Base-by-base conservation (phyloP, 2,797 vertebrate species). In the Darevskia mixta region DNA sequence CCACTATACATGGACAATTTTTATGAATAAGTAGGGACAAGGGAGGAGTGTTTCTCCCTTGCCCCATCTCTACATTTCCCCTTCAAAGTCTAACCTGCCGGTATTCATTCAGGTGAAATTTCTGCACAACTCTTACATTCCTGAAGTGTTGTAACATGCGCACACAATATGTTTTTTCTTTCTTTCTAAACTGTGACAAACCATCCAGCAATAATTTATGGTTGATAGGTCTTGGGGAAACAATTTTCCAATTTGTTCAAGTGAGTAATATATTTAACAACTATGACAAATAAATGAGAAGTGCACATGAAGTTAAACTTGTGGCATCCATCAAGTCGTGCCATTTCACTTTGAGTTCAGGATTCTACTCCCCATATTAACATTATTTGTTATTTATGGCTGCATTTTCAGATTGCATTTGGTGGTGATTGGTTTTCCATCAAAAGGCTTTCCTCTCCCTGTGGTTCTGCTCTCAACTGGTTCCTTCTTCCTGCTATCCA, bases 341-440 rank as follows among this genome's bases (percentile, higher is more conserved):
- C 25, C 45, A 69, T 82, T 90, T 76, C 76, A 64, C 58, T 87
- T 49, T 85, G 29, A 23, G 13, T 82, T 71, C 83, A 78, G 23
- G 5, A 73, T 90, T 86, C 88, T 49, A 83, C 76, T 66, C 35
- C 15, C 55, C 77, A 49, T 3, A 23, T 76, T 35, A 67, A 43
- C 23, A 32, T 90, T 87, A 83, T 88, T 91, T 91, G 73, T 90
- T 87, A 83, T 88, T 91, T 91, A 71, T 15, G 83, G 35, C 18
- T 27, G 0, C 73, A 15, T 85, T 90, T 83, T 75, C 61, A 85
- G 77, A 81, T 2, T 90, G 32, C 9, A 29, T 32, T 86, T 89
- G 11, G 71, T 3, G 29, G 76, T 15, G 66, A 49, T 13, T 90
- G 1, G 6, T 87, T 79, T 82, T 85, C 72, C 58, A 17, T 58